Percentiles rank a stretch among this genome's conserved stretches.
These are phyloP conservation scores for Erebia ligea DNA, from an alignment of 2,888 invertebrate species.

Conservation along the genomic window DNA sequence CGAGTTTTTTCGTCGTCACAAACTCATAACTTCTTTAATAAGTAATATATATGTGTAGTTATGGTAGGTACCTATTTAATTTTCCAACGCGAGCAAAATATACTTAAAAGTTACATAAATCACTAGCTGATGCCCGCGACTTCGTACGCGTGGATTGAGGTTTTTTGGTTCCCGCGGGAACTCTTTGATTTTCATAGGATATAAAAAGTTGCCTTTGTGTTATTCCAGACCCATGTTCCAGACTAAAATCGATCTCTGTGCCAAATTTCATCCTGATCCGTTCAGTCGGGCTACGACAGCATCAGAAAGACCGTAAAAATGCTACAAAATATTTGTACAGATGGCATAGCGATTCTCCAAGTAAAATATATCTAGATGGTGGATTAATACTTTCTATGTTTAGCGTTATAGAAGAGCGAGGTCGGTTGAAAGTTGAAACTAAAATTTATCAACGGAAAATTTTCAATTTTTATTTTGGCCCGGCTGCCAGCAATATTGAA, in stretches of 20 bases:
- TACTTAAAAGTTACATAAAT: background rate
- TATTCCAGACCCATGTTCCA: too few relatives aligned
- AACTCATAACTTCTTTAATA: too few relatives aligned
- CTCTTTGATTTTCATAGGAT: too few relatives aligned
- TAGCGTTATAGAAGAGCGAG: background rate
- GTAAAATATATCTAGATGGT: background rate
- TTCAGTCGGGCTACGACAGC: background rate
- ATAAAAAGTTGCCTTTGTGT: too few relatives aligned
- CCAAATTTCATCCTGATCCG: too few relatives aligned
- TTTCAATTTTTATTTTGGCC: slow-evolving; percentile 5
- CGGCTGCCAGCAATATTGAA: slow-evolving; percentile 2
- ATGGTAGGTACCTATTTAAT: background rate
- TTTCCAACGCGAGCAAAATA: background rate
- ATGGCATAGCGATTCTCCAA: background rate
- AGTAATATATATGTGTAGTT: background rate
- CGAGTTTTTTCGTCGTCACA: background rate
- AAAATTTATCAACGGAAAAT: background rate
- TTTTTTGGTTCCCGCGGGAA: too few relatives aligned
- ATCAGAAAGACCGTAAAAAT: slow-evolving; percentile 12
- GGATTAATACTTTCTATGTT: background rate
- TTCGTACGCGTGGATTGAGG: too few relatives aligned
- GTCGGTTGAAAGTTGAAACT: background rate
- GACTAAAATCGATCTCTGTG: too few relatives aligned
- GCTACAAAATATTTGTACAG: slow-evolving; percentile 14
- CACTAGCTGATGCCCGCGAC: background rate